Evolutionary conservation across 2,113 vertebrate genomes (phyloP).

Genomic region (Propithecus coquereli): DNA sequence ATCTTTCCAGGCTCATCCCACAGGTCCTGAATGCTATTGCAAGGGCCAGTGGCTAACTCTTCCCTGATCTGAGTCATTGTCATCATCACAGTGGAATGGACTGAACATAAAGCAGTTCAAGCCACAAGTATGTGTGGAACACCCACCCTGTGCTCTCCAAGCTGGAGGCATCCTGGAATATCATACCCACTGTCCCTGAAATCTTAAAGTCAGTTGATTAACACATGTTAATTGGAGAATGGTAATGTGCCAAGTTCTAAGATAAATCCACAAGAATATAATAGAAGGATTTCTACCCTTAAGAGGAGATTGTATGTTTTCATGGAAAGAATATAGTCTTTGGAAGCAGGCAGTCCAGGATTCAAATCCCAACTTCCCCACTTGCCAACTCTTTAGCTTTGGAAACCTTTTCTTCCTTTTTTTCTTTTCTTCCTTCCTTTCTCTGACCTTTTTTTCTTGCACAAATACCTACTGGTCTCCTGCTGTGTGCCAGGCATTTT

Average conservation of each 20-base stretch:
- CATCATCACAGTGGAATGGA: not conserved
- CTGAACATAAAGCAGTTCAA: not conserved
- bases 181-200: not conserved
- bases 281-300: not conserved
- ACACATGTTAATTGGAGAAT: not conserved
- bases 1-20: not conserved
- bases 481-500: not conserved
- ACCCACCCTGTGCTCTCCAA: not conserved
- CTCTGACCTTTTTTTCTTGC: not conserved
- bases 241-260: not conserved
- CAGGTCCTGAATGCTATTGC: not conserved
- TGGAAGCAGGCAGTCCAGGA: not conserved
- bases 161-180: not conserved
- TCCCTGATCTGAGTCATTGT: not conserved
- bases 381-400: not conserved
- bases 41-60: not conserved
- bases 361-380: not conserved
- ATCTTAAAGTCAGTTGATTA: not conserved
- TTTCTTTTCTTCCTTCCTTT: not conserved
- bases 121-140: not conserved
- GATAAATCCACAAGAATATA: not conserved
- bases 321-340: not conserved
- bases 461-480: not conserved
- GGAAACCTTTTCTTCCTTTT: not conserved
- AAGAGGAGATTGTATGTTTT: not conserved